Evolutionary conservation across 2,113 vertebrate genomes (phyloP).

Genomic region (Halichoeres trimaculatus): DNA sequence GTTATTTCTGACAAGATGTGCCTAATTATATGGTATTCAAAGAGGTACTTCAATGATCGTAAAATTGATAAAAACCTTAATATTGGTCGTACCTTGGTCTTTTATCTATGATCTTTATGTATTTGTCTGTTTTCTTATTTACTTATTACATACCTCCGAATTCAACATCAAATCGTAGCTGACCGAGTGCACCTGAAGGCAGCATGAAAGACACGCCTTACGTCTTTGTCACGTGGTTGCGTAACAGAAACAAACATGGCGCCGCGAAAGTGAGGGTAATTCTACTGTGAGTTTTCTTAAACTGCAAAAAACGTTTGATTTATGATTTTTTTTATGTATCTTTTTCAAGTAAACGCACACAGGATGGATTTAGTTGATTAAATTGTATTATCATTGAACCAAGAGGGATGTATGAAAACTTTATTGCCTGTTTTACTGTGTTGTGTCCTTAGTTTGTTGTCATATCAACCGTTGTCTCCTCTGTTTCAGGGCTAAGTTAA

Average conservation of each 20-base stretch:
- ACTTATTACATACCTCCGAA: background rate
- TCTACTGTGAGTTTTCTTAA: conserved; percentile 16
- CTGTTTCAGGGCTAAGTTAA: background rate
- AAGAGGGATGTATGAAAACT: background rate
- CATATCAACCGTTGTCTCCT: conserved; percentile 2
- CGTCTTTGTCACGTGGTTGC: conserved; percentile 22
- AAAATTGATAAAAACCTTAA: too few species aligned
- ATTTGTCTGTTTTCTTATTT: too few species aligned
- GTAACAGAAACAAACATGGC: conserved; percentile 49
- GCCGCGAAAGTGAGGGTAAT: conserved; percentile 31
- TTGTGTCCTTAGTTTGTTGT: conserved; percentile 28
- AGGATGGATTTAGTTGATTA: accelerated
- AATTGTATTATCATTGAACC: too few species aligned
- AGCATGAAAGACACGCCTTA: background rate
- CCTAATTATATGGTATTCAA: too few species aligned
- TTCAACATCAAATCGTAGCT: background rate
- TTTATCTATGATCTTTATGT: too few species aligned
- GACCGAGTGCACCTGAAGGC: background rate
- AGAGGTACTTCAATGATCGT: too few species aligned
- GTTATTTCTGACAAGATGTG: too few species aligned
- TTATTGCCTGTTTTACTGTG: background rate
- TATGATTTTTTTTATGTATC: background rate
- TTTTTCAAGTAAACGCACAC: background rate
- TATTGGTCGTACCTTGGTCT: too few species aligned
- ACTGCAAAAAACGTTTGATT: background rate